Evolutionary conservation across 2,113 vertebrate genomes (phyloP).

Genomic region (Lepidothrix coronata): DNA sequence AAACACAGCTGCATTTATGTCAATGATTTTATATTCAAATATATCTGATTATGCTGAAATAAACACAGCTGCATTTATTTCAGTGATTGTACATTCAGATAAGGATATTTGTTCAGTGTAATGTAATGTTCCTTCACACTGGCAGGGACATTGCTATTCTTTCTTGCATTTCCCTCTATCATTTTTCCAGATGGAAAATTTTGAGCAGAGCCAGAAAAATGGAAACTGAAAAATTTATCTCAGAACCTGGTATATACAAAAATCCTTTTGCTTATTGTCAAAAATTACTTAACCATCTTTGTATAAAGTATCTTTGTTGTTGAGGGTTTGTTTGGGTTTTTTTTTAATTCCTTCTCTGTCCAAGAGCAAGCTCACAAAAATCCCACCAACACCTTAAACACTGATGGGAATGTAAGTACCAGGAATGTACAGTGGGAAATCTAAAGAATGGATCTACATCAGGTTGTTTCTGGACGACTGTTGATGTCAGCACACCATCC

Average conservation of each 20-base stretch:
- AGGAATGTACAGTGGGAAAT: not conserved
- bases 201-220: slow-evolving; percentile 23
- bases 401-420: not conserved
- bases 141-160: slow-evolving; percentile 60
- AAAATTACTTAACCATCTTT: not conserved
- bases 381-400: not conserved
- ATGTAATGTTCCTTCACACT: slow-evolving; percentile 57
- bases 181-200: slow-evolving; percentile 64
- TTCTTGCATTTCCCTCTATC: slow-evolving; percentile 33
- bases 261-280: not conserved
- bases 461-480: not conserved
- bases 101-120: slow-evolving; percentile 57
- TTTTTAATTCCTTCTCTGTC: not conserved
- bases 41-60: slow-evolving; percentile 66
- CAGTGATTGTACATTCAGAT: slow-evolving; percentile 65
- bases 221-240: slow-evolving; percentile 18
- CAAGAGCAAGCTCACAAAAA: slow-evolving; percentile 2
- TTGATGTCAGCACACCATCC: not conserved
- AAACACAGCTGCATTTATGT: slow-evolving; percentile 66
- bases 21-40: slow-evolving; percentile 65
- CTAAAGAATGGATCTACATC: not conserved
- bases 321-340: not conserved
- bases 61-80: slow-evolving; percentile 70
- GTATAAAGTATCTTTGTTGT: not conserved
- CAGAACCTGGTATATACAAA: not conserved